Evolutionary conservation across 2,113 vertebrate species (phyloP).

Genomic region (Phaethornis superciliosus): DNA sequence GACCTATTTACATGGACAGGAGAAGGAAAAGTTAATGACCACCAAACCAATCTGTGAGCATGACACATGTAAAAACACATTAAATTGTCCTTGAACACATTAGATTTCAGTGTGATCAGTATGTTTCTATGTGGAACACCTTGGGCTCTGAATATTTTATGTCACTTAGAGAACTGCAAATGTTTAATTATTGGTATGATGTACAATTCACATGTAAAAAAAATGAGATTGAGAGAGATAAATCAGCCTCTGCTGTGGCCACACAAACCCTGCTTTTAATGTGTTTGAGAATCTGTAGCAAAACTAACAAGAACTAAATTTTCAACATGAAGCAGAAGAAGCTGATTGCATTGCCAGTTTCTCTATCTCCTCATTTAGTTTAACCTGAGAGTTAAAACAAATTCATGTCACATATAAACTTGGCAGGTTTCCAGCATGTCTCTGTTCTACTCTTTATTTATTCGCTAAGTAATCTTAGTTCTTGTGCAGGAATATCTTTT

Average conservation of each 20-base stretch:
- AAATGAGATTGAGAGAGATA: neutral
- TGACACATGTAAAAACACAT: neutral
- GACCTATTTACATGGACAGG: neutral
- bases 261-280: neutral
- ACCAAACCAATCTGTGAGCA: fast-evolving
- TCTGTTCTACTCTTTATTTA: neutral
- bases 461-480: neutral
- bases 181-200: neutral
- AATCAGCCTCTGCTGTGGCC: neutral
- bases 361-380: neutral
- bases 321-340: neutral
- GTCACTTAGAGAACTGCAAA: neutral
- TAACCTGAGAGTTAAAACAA: neutral
- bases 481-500: neutral
- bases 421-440: neutral
- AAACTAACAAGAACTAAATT: neutral
- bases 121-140: neutral
- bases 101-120: neutral
- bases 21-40: neutral
- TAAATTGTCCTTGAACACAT: neutral
- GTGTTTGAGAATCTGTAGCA: neutral
- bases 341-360: neutral
- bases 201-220: neutral
- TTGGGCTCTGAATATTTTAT: neutral
- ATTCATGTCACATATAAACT: neutral